These are phyloP conservation scores for Chironomus striatipennis DNA, from an alignment of 1,140 invertebrate species.

Conservation along the genomic window DNA sequence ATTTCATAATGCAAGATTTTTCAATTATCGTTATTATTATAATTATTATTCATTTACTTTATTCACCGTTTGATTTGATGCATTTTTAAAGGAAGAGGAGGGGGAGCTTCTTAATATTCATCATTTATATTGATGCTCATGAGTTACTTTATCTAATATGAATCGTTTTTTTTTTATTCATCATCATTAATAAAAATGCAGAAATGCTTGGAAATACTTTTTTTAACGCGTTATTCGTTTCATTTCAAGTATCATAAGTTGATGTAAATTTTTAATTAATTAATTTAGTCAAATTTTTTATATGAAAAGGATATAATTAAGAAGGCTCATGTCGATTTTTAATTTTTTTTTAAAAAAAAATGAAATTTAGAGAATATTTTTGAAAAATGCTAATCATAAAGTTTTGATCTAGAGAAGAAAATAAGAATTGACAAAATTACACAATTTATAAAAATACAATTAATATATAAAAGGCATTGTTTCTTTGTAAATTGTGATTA, in stretches of 20 bases:
- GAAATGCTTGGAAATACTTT: background rate
- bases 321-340: background rate
- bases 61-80: background rate
- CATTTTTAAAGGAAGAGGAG: background rate
- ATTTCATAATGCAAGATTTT: background rate
- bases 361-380: too few relatives aligned
- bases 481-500: constrained; percentile 14
- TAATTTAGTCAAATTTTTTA: background rate
- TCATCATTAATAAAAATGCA: background rate
- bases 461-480: background rate
- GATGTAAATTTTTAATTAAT: background rate
- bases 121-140: background rate
- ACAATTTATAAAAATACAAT: background rate
- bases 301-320: background rate
- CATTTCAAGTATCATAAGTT: too few relatives aligned
- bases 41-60: background rate
- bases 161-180: background rate
- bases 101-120: background rate
- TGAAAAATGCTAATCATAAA: too few relatives aligned
- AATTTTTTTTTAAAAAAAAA: too few relatives aligned
- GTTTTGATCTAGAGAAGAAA: background rate
- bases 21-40: background rate
- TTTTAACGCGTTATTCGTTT: background rate
- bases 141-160: background rate
- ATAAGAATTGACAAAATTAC: background rate